phyloP scores from a whole-genome alignment of 2,797 vertebrate species.

The Molossus molossus region DNA sequence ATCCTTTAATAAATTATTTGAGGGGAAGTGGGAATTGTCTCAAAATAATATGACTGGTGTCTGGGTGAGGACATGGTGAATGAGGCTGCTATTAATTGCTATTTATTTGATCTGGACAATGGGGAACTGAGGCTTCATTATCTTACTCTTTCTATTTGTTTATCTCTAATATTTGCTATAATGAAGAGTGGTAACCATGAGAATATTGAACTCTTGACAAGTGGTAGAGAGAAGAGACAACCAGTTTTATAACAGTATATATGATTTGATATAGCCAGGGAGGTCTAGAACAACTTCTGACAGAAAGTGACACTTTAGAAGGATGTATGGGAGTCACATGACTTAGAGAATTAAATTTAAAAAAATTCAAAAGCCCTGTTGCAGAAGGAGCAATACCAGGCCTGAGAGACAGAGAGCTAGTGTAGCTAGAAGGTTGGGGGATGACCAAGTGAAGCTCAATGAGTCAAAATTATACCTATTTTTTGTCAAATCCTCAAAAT shows the following conservation, averaged over 20 bases:
- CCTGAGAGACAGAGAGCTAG: background rate
- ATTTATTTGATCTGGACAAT: background rate
- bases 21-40: background rate
- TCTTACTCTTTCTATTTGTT: background rate
- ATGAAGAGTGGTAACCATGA: background rate
- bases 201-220: background rate
- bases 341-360: background rate
- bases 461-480: background rate
- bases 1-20: constrained; percentile 1
- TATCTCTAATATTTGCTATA: background rate
- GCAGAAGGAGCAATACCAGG: background rate
- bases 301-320: constrained; percentile 11
- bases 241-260: background rate
- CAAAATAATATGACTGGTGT: background rate
- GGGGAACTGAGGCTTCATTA: background rate
- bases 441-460: background rate
- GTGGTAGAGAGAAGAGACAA: background rate
- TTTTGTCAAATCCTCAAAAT: background rate
- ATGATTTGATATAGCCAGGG: background rate
- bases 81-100: background rate
- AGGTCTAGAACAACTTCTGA: background rate
- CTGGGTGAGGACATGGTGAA: background rate
- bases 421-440: background rate
- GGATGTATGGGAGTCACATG: background rate
- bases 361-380: background rate